Evolutionary conservation across 2,888 invertebrate genomes (phyloP).

Genomic region (Apamea crenata): DNA sequence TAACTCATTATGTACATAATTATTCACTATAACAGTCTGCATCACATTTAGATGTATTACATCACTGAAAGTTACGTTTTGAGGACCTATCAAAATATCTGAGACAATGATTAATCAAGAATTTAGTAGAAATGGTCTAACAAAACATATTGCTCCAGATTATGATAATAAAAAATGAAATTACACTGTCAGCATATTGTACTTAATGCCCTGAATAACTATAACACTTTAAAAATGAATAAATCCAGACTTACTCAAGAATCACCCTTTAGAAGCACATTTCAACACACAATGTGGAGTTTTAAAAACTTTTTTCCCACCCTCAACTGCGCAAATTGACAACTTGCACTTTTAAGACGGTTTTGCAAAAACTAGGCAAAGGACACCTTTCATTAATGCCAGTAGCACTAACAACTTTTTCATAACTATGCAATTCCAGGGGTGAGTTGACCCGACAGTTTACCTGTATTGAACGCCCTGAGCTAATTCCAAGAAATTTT

Average conservation of each 20-base stretch:
- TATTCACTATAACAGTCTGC: neutral
- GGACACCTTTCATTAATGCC: constrained; percentile 53
- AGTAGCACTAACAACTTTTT: constrained; percentile 53
- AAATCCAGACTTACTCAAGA: constrained; percentile 20
- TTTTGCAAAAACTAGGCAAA: constrained; percentile 49
- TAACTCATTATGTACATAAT: neutral
- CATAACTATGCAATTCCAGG: constrained; percentile 47
- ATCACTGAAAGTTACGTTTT: neutral
- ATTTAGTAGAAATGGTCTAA: neutral
- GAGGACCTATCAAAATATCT: too few species aligned
- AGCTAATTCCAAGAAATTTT: constrained; percentile 85
- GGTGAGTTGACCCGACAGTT: constrained; percentile 56
- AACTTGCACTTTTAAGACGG: constrained; percentile 53
- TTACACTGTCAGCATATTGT: neutral
- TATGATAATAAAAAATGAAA: neutral
- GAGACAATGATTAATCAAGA: neutral
- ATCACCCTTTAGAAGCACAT: constrained; percentile 40
- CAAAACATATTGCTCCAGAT: neutral
- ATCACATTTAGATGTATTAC: neutral
- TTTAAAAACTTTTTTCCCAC: constrained; percentile 41
- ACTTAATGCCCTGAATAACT: neutral
- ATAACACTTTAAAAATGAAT: neutral
- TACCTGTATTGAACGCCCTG: constrained; percentile 71
- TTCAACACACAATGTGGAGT: constrained; percentile 18
- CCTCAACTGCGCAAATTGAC: constrained; percentile 45